Evolutionary conservation across 2,888 invertebrate genomes (phyloP), one percentile per base, ranked within the genome.

Genomic region (Eristalinus aeneus): DNA sequence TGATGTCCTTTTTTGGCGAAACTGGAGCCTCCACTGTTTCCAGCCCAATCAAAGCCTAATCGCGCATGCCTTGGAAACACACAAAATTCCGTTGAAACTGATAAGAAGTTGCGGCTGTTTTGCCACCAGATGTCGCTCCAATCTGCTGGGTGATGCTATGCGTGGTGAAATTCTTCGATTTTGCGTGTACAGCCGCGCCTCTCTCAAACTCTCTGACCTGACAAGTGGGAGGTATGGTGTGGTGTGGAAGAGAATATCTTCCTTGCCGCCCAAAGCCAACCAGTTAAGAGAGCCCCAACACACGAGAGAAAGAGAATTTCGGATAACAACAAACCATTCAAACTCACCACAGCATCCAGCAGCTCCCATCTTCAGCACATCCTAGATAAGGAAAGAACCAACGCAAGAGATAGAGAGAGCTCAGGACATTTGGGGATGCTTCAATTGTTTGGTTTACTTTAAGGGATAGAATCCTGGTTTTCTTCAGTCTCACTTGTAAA

Each of bases 401-500:
- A 27, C 27, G 27, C 27, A 3, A 27, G 27, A 27, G 27, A 27
- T 27, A 34, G 46, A n/a, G 64, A 64, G 54, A 61, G 58, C 54
- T 34, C 81, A 85, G 73, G 81, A 16, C 46, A 46, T 46, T 46
- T 46, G 46, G 46, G 46, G 46, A 46, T 46, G 46, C 16, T 46
- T 46, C 39, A n/a, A n/a, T 8, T 84, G 65, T 77, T 77, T 78
- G 87, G 81, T 88, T 89, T 90, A 90, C 90, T 90, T 88, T 89
- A 89, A 89, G 90, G 91, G 90, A 92, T 90, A 91, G 90, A 91
- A 90, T 90, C 88, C 88, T 89, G 88, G 88, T 89, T 87, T 89
- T 90, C 90, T 91, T 89, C 91, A 92, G 92, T 92, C 92, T 92
- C 91, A 91, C 90, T 91, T 90, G 90, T 89, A 90, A 90, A 91